These are phyloP conservation scores for Aphrophora alni DNA, from an alignment of 2,888 invertebrate species.

Conservation along the genomic window DNA sequence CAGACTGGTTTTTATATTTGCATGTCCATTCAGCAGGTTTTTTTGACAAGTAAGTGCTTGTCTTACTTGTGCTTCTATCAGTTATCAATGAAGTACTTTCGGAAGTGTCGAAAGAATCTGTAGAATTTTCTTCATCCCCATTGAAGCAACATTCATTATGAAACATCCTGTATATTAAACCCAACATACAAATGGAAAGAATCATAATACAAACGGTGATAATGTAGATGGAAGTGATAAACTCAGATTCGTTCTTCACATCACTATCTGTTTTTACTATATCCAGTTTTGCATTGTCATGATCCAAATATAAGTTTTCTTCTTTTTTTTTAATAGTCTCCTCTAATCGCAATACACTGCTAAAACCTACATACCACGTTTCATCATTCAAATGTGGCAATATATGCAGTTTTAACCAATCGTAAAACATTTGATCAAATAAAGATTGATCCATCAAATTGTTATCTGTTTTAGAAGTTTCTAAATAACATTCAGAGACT, in stretches of 20 bases:
- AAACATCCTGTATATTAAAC: neutral
- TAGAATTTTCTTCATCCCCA: neutral
- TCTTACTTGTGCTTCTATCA: neutral
- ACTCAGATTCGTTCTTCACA: neutral
- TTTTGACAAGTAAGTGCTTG: neutral
- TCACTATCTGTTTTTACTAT: neutral
- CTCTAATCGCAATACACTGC: conserved; percentile 58
- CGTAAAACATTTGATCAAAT: conserved; percentile 63
- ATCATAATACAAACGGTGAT: neutral
- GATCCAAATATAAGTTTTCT: neutral
- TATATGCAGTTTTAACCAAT: conserved; percentile 62
- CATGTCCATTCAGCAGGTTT: neutral
- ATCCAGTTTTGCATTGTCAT: neutral
- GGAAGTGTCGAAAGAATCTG: neutral
- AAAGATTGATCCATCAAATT: conserved; percentile 36
- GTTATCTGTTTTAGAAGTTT: conserved; percentile 26
- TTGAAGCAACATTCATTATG: neutral
- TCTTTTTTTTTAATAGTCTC: conserved; percentile 38
- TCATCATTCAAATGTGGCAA: conserved; percentile 66
- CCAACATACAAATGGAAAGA: neutral
- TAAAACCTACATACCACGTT: conserved; percentile 65
- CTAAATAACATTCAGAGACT: conserved; percentile 61
- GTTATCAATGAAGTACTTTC: neutral
- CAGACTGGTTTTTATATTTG: neutral
- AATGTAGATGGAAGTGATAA: neutral